These are phyloP conservation scores for Mastacembelus armatus DNA, from an alignment of 2,797 vertebrate species.

Conservation along the genomic window DNA sequence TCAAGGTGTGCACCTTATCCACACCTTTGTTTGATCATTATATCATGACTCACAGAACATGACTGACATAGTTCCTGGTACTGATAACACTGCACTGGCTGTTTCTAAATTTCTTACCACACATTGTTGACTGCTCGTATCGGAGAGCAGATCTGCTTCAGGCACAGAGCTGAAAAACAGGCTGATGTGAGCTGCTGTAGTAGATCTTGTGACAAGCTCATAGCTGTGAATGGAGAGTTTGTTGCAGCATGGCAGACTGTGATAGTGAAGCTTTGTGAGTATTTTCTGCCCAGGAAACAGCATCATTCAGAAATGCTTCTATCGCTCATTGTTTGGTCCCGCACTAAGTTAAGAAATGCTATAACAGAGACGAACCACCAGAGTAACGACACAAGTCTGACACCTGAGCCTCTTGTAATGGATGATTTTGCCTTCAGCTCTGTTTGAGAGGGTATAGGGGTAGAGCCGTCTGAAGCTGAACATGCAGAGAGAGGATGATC, in stretches of 20 bases:
- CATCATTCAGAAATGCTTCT: constrained; percentile 2
- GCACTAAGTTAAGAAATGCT: neutral
- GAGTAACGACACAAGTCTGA: neutral
- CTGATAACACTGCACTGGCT: constrained; percentile 25
- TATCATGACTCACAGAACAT: constrained; percentile 31
- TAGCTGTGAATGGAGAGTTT: constrained; percentile 59
- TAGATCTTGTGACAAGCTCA: constrained; percentile 56
- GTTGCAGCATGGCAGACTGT: constrained; percentile 32
- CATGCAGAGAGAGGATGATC: constrained; percentile 9
- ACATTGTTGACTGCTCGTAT: neutral
- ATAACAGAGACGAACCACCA: neutral
- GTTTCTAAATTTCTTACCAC: constrained; percentile 24
- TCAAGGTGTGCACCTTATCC: constrained; percentile 3
- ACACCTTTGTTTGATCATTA: constrained; percentile 52
- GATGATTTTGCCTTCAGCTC: neutral
- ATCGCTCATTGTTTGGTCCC: constrained; percentile 6
- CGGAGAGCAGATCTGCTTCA: constrained; percentile 19
- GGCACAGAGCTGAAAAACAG: constrained; percentile 2
- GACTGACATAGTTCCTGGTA: constrained; percentile 22
- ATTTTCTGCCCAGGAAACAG: constrained; percentile 12
- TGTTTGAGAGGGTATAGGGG: constrained; percentile 9
- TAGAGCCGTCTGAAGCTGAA: constrained; percentile 5
- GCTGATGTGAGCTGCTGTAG: constrained; percentile 41
- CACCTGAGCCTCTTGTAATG: neutral
- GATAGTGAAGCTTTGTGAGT: constrained; percentile 6